phyloP scores from a whole-genome alignment of 2,113 vertebrate genomes.

The Pantherophis guttatus region DNA sequence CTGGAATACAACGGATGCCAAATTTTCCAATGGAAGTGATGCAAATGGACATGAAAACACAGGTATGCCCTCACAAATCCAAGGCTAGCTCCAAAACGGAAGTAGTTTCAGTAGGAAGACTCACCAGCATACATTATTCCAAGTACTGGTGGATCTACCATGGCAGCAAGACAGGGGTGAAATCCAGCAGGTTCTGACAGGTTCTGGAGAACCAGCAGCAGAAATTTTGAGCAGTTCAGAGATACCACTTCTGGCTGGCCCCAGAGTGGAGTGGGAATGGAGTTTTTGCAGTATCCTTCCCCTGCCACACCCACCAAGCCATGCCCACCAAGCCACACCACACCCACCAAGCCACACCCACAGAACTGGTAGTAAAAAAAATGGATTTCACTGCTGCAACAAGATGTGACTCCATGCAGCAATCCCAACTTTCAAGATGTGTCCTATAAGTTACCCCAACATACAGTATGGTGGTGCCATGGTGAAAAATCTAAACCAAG shows the following conservation, averaged over 20 bases:
- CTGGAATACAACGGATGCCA: neutral
- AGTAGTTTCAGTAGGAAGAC: neutral
- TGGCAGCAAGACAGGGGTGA: too few relatives aligned
- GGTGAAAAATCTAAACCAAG: neutral
- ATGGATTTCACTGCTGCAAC: too few relatives aligned
- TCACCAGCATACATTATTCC: neutral
- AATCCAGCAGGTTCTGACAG: too few relatives aligned
- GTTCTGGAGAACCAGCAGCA: too few relatives aligned
- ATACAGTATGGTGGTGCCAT: neutral
- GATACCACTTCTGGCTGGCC: too few relatives aligned
- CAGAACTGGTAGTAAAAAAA: too few relatives aligned
- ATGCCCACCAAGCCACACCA: too few relatives aligned
- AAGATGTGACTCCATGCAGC: neutral
- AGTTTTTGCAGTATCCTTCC: too few relatives aligned
- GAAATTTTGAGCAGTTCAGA: too few relatives aligned
- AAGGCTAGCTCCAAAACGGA: neutral
- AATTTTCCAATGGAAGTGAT: neutral
- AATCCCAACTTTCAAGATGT: neutral
- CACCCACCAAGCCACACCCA: too few relatives aligned
- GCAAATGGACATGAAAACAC: neutral
- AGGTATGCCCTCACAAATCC: neutral
- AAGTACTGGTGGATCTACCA: neutral
- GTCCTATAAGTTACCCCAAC: neutral
- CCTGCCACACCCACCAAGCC: too few relatives aligned
- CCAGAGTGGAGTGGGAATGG: too few relatives aligned